A percentile compares a stretch with the other conserved stretches of the same genome.
Conservation (phyloP, 2,888 invertebrate genomes). For the Protophormia terraenovae region DNA sequence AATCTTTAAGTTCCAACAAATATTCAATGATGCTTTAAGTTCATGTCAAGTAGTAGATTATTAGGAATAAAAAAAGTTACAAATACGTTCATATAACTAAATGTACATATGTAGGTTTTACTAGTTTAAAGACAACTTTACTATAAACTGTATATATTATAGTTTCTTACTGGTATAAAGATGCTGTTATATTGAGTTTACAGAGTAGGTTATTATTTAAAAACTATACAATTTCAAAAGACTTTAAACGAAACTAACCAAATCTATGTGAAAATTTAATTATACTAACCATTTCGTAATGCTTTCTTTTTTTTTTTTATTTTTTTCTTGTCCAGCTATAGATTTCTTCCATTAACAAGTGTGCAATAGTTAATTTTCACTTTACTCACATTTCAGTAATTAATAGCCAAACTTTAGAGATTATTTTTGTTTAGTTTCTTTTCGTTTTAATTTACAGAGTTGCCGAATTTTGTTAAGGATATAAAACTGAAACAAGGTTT, state of each 20-base stretch:
- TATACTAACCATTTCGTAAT: background rate
- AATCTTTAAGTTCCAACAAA: background rate
- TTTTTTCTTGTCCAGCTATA: background rate
- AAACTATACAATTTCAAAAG: too few species aligned
- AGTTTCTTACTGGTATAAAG: too few species aligned
- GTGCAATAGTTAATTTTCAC: conserved; percentile 38
- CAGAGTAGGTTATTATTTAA: too few species aligned
- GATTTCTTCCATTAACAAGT: conserved; percentile 22
- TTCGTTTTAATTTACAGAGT: conserved; percentile 10
- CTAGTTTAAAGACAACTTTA: too few species aligned
- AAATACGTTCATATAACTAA: too few species aligned
- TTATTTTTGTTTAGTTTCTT: conserved; percentile 23
- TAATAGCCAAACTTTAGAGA: conserved; percentile 58
- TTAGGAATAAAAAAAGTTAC: too few species aligned
- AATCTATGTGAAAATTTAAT: conserved; percentile 5
- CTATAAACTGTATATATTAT: too few species aligned
- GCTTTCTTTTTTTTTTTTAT: background rate
- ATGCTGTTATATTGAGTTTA: too few species aligned
- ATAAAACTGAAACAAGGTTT: too few species aligned
- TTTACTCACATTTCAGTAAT: conserved; percentile 50
- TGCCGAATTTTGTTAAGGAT: background rate
- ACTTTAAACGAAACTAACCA: too few species aligned
- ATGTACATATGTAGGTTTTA: too few species aligned
- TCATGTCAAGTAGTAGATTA: background rate
- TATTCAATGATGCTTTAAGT: conserved; percentile 1